Conservation (phyloP, 1,140 invertebrate species). For the Homarus americanus region DNA sequence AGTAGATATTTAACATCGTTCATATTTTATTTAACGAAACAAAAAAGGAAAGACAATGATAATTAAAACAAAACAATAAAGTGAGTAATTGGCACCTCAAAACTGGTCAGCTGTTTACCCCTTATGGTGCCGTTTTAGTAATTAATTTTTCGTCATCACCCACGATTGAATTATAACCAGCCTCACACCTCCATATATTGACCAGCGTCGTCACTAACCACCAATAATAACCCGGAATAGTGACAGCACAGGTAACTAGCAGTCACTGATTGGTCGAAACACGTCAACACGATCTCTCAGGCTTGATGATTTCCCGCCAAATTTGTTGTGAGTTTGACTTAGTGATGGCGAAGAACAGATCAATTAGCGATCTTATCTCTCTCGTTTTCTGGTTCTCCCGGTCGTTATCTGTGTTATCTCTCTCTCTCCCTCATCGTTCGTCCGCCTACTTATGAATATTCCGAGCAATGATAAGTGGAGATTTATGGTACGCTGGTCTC, state of each 20-base stretch:
- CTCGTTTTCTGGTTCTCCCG: not conserved
- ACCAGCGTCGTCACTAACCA: not conserved
- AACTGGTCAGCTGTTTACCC: not conserved
- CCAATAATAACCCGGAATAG: not conserved
- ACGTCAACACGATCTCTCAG: not conserved
- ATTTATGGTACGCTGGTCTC: conserved; percentile 20
- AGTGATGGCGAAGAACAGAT: not conserved
- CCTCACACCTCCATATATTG: not conserved
- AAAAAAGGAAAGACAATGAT: no score
- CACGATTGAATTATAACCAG: not conserved
- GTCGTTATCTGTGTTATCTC: conserved; percentile 13
- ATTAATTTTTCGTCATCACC: not conserved
- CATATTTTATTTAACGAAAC: no score
- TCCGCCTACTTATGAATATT: conserved; percentile 42
- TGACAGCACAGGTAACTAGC: not conserved
- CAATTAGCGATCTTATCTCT: conserved; percentile 1
- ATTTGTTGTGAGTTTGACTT: not conserved
- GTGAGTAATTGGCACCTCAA: no score
- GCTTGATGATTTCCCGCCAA: not conserved
- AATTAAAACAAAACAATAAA: no score
- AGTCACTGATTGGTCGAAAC: not conserved
- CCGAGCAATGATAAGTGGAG: conserved; percentile 38
- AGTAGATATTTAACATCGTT: no score
- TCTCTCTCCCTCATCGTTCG: not conserved
- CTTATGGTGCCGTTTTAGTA: not conserved